Conservation (phyloP, 2,113 vertebrate genomes). For the Zosterops hypoxanthus region DNA sequence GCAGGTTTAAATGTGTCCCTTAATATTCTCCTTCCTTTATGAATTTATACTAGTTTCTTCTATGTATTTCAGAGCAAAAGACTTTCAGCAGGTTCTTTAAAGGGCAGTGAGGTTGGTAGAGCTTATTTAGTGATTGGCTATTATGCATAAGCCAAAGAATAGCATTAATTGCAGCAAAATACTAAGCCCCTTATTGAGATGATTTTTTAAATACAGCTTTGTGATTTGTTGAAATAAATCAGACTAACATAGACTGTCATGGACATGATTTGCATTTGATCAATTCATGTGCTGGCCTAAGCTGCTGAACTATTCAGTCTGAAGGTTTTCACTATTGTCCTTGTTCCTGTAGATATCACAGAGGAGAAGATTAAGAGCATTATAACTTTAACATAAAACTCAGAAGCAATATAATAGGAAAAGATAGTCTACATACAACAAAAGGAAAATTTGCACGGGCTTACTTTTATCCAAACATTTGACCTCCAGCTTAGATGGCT, state of each 20-base stretch:
- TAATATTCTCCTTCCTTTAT: not conserved
- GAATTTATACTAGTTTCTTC: not conserved
- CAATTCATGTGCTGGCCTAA: constrained; percentile 46
- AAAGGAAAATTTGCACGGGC: constrained; percentile 56
- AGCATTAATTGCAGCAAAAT: constrained; percentile 63
- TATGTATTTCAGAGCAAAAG: not conserved
- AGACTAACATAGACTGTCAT: constrained; percentile 36
- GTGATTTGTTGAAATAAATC: constrained; percentile 63
- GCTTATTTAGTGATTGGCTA: constrained; percentile 51
- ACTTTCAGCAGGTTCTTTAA: constrained; percentile 41
- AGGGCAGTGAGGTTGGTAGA: constrained; percentile 44
- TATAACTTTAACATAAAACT: constrained; percentile 62
- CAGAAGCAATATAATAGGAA: constrained; percentile 46
- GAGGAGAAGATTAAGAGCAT: constrained; percentile 65
- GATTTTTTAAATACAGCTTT: constrained; percentile 32
- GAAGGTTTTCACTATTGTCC: constrained; percentile 56
- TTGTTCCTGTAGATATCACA: constrained; percentile 59
- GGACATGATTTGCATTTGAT: constrained; percentile 38
- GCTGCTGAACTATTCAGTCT: constrained; percentile 56
- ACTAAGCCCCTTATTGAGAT: constrained; percentile 60
- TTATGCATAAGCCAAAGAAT: constrained; percentile 39
- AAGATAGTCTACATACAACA: constrained; percentile 47
- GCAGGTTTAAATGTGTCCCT: not conserved
- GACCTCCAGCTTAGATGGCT: constrained; percentile 50
- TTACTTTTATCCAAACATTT: constrained; percentile 68